phyloP scores from a whole-genome alignment of 2,888 invertebrate species.

The Dastarcus helophoroides region DNA sequence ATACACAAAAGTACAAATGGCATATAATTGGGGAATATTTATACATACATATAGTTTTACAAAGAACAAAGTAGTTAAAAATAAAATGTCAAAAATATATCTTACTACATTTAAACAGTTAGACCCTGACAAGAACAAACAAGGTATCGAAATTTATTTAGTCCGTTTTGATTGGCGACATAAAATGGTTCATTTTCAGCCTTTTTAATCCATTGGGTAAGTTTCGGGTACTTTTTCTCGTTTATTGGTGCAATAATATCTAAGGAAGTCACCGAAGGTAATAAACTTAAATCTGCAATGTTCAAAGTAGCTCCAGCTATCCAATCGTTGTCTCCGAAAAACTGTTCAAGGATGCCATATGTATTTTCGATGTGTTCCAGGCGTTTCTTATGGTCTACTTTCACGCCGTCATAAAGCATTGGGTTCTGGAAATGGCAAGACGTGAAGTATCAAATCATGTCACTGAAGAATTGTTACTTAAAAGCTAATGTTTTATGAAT shows the following conservation, averaged over 20 bases:
- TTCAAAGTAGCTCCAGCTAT: slow-evolving; percentile 13
- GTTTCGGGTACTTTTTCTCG: slow-evolving; percentile 10
- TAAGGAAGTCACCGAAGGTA: slow-evolving; percentile 13
- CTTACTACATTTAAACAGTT: neutral
- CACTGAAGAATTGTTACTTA: slow-evolving; percentile 1
- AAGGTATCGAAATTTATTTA: slow-evolving; percentile 7
- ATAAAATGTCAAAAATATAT: slow-evolving; percentile 1
- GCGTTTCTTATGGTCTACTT: slow-evolving; percentile 5
- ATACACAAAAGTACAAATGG: no score
- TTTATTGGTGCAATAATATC: slow-evolving; percentile 13
- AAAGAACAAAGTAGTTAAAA: slow-evolving; percentile 1
- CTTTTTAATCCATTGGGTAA: slow-evolving; percentile 8
- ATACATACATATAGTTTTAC: no score
- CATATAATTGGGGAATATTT: no score
- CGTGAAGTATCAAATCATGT: neutral
- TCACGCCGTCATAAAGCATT: slow-evolving; percentile 5
- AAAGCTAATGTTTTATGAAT: no score
- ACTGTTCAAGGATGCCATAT: slow-evolving; percentile 28
- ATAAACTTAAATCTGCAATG: slow-evolving; percentile 13
- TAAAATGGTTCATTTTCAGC: slow-evolving; percentile 8
- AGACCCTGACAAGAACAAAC: slow-evolving; percentile 1
- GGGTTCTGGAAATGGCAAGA: slow-evolving; percentile 7
- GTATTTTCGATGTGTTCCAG: slow-evolving; percentile 11
- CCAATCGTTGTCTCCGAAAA: slow-evolving; percentile 14
- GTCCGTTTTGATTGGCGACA: slow-evolving; percentile 6